Conservation (phyloP, 2,888 invertebrate genomes). For the Drosophila eohydei region DNA sequence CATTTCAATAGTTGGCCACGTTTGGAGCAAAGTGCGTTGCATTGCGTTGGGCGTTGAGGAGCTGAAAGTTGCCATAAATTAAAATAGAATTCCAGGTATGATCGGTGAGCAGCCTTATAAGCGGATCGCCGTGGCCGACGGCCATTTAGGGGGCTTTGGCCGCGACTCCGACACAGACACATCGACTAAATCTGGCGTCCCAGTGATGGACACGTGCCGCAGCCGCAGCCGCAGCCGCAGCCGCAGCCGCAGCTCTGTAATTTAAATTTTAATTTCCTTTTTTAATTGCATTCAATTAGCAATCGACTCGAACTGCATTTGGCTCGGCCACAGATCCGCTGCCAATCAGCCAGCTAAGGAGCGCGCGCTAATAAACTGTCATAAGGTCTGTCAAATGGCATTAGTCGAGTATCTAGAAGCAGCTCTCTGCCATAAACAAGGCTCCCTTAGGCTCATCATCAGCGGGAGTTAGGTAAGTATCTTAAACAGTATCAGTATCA, state of each 20-base stretch:
- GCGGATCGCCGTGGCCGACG: constrained; percentile 49
- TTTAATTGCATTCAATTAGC: constrained; percentile 78
- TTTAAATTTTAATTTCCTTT: constrained; percentile 73
- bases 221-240: constrained; percentile 24
- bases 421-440: background rate
- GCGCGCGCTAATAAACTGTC: constrained; percentile 43
- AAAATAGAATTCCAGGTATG: constrained; percentile 71
- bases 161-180: constrained; percentile 26
- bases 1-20: constrained; percentile 60
- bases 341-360: constrained; percentile 48
- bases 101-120: constrained; percentile 64
- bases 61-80: constrained; percentile 61
- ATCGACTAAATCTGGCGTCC: constrained; percentile 48
- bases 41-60: constrained; percentile 24
- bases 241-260: constrained; percentile 50
- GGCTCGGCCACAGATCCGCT: constrained; percentile 22
- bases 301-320: constrained; percentile 35
- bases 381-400: constrained; percentile 33
- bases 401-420: constrained; percentile 14
- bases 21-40: constrained; percentile 47
- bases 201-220: constrained; percentile 66
- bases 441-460: no score
- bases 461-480: background rate
- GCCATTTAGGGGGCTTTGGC: constrained; percentile 60
- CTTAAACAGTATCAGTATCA: background rate